Base-by-base conservation (phyloP, 1,140 invertebrate genomes). In the Papilio machaon region DNA sequence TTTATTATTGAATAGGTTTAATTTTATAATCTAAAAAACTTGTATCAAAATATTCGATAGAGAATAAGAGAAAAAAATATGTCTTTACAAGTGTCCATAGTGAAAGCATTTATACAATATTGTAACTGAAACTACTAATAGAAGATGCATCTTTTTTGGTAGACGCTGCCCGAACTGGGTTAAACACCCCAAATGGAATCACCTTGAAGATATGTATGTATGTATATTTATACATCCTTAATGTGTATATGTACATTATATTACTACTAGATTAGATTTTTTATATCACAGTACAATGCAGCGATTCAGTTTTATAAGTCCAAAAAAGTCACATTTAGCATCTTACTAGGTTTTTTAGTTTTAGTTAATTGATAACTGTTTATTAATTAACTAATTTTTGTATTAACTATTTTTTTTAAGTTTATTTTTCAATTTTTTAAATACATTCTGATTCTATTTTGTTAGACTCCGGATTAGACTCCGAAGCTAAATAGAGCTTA, bases 161-260 rank as follows among this genome's bases (percentile, higher is more conserved):
- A 76, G 74, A 76, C 74, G 46, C 74, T 19, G 74, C 47, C 74
- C 74, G n/a, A 76, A 76, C 47, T 76, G 74, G 43, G 47, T 30
- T 52, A 76, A 23, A 76, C 47, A 76, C 46, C 47, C 43, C 74
- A 76, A 46, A 76, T 30, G 74, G 74, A 76, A 76, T 52, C 74
- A 54, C 43, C 43, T 47, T 76, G 43, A 76, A 52, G 74, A 76
- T 76, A 76, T 76, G 74, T 76, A 76, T 76, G 74, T 76, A 76
- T 52, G 74, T 76, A 76, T 76, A 19, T 52, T 76, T 76, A 10
- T 49, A 19, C 47, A 47, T 76, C n/a, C 47, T 76, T 54, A 15
- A 30, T 30, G 23, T 64, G 19, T n/a, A 52, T 11, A 54, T 49
- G n/a, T 17, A n/a, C n/a, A n/a, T 64, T 35, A 11, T 38, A 38